A percentile compares a stretch with the other conserved stretches of the same genome.
phyloP scores from a whole-genome alignment of 2,113 vertebrate genomes.

The Atlantisia rogersi region DNA sequence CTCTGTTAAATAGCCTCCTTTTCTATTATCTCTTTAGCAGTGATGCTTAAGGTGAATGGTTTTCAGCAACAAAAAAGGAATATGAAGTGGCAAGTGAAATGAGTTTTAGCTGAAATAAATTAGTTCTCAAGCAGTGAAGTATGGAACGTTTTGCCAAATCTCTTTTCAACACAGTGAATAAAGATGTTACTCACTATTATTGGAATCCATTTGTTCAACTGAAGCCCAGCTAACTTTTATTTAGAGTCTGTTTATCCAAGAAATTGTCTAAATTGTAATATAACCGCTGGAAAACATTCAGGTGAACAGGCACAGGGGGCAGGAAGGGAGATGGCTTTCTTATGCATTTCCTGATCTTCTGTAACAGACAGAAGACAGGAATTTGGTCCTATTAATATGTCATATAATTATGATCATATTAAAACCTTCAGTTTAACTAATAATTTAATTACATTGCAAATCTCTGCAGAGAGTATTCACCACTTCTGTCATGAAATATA shows the following conservation, averaged over 20 bases:
- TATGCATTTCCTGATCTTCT: not conserved
- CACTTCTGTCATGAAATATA: not conserved
- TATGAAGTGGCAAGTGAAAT: not conserved
- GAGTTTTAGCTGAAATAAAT: not conserved
- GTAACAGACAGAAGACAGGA: not conserved
- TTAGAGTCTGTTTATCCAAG: not conserved
- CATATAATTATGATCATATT: not conserved
- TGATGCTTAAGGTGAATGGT: not conserved
- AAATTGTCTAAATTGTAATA: not conserved
- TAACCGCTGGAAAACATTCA: not conserved
- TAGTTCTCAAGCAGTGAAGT: not conserved
- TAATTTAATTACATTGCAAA: not conserved
- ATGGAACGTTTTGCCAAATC: not conserved
- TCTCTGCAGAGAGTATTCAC: not conserved
- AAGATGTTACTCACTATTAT: not conserved
- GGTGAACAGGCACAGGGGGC: not conserved
- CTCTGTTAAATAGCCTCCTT: not conserved
- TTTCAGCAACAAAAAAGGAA: not conserved
- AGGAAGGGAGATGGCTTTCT: not conserved
- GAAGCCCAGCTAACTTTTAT: not conserved
- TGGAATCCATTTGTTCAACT: not conserved
- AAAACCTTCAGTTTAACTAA: not conserved
- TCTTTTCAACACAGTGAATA: not conserved
- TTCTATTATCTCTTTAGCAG: not conserved
- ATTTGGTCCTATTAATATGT: not conserved